phyloP scores from a whole-genome alignment of 1,140 invertebrate species.

The Palaemon carinicauda region DNA sequence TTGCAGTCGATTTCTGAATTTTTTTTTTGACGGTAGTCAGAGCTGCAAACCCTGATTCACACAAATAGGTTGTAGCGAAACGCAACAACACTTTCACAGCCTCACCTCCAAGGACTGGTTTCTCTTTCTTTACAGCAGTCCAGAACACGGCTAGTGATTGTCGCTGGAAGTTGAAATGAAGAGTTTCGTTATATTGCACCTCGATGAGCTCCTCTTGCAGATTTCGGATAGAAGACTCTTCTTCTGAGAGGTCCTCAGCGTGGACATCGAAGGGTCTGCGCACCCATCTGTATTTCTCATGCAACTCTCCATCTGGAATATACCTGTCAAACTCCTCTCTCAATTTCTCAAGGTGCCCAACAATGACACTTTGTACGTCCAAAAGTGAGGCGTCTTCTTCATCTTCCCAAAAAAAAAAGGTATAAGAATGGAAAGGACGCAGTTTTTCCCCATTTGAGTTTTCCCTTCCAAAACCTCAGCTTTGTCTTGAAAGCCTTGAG shows the following conservation, averaged over 20 bases:
- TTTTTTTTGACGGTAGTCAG: background rate
- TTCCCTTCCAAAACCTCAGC: background rate
- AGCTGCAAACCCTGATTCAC: too few species aligned
- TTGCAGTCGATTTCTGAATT: background rate
- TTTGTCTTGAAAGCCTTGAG: slow-evolving; percentile 11
- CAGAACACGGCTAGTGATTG: background rate
- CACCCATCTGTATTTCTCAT: background rate
- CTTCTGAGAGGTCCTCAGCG: too few species aligned
- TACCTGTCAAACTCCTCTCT: too few species aligned
- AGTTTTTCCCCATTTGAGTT: too few species aligned
- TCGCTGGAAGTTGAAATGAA: background rate
- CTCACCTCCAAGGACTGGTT: too few species aligned
- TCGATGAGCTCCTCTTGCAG: too few species aligned
- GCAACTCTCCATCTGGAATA: background rate
- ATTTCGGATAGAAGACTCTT: too few species aligned
- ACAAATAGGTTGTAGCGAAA: too few species aligned
- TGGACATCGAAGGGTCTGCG: slow-evolving; percentile 4
- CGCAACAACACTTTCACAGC: too few species aligned
- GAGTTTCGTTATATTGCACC: background rate
- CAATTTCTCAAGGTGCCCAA: too few species aligned
- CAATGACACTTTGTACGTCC: background rate
- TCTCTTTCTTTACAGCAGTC: too few species aligned
- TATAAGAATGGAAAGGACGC: too few species aligned
- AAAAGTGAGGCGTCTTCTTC: background rate
- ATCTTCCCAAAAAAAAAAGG: background rate